Evolutionary conservation across 2,797 vertebrate species (phyloP).

Genomic region (Scolopax bukidnonensis): DNA sequence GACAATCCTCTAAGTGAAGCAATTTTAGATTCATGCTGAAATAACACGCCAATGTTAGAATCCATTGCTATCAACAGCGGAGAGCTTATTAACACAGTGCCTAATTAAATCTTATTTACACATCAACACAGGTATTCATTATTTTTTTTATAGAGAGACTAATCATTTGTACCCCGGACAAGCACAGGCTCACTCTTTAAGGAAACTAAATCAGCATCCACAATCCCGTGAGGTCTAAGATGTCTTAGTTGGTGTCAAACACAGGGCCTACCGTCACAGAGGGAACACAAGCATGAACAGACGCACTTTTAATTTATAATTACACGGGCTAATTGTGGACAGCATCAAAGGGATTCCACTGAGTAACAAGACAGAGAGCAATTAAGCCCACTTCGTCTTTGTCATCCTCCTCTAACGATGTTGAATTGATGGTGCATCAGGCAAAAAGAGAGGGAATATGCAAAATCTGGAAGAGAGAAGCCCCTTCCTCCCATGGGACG

Average conservation of each 20-base stretch:
- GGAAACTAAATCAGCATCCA: background rate
- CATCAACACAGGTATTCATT: background rate
- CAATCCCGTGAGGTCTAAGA: background rate
- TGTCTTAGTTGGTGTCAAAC: constrained; percentile 2
- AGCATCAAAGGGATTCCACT: constrained; percentile 33
- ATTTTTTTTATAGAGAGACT: background rate
- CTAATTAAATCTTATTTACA: constrained; percentile 48
- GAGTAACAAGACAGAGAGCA: constrained; percentile 41
- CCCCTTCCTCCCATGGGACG: background rate
- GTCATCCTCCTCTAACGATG: background rate
- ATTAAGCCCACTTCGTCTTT: constrained; percentile 17
- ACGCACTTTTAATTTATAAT: constrained; percentile 42
- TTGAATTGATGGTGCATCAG: background rate
- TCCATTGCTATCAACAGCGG: background rate
- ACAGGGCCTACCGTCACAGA: background rate
- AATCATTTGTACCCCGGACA: background rate
- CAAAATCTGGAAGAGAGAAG: background rate
- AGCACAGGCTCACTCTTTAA: background rate
- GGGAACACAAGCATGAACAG: background rate
- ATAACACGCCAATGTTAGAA: background rate
- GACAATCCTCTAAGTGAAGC: background rate
- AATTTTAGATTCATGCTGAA: constrained; percentile 33
- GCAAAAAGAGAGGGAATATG: background rate
- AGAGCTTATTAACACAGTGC: constrained; percentile 19
- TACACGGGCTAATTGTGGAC: constrained; percentile 46